Percentiles rank a stretch among this genome's conserved stretches.
Evolutionary conservation across 2,113 vertebrate genomes (phyloP).

Genomic region (Phrynosoma blainvillii): DNA sequence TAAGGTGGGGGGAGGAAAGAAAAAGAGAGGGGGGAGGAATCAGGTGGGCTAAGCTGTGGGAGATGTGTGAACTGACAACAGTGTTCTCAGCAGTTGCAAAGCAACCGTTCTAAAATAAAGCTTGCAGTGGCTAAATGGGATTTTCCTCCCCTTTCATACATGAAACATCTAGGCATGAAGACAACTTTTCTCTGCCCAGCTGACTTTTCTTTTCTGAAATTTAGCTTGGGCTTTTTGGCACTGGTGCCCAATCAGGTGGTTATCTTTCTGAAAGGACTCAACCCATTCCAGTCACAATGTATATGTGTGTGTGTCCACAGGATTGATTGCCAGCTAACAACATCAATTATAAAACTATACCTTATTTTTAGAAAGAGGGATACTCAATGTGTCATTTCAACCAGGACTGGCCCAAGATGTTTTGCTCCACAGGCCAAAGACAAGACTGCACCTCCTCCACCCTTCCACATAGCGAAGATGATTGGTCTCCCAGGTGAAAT

Average conservation of each 20-base stretch:
- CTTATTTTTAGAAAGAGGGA: slow-evolving; percentile 2
- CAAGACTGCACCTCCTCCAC: background rate
- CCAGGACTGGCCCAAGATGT: background rate
- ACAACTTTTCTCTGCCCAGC: background rate
- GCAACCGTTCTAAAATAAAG: slow-evolving; percentile 11
- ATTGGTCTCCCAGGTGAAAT: too few relatives aligned
- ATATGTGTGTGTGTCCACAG: background rate
- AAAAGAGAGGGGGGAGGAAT: background rate
- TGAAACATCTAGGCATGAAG: fast-evolving
- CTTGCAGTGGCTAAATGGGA: background rate
- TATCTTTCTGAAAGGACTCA: slow-evolving; percentile 11
- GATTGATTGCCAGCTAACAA: background rate
- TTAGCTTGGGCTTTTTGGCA: background rate
- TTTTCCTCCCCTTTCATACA: background rate
- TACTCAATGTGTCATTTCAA: background rate
- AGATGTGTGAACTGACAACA: background rate
- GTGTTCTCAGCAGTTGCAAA: background rate
- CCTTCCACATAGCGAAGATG: too few relatives aligned
- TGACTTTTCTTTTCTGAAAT: background rate
- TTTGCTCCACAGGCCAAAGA: background rate
- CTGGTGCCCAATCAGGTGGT: background rate
- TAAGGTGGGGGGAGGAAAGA: too few relatives aligned
- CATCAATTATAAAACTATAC: background rate
- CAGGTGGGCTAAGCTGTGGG: background rate
- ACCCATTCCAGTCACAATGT: background rate